Evolutionary conservation across 2,888 invertebrate species (phyloP).

Genomic region (Blastobasis adustella): DNA sequence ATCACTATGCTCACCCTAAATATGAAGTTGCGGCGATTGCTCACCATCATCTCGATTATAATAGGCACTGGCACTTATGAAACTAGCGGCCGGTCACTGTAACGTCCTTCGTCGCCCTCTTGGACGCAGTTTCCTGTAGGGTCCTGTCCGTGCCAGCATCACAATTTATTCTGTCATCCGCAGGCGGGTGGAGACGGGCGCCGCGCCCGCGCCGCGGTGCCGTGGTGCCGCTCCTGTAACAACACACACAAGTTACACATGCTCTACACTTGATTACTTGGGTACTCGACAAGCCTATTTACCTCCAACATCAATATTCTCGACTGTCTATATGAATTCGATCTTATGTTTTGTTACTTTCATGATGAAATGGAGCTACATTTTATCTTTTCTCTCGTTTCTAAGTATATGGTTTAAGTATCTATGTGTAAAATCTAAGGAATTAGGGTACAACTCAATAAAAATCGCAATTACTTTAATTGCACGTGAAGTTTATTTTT

Average conservation of each 20-base stretch:
- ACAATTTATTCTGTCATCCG: constrained; percentile 70
- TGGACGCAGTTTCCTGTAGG: constrained; percentile 71
- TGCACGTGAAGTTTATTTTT: no score
- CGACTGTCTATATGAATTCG: no score
- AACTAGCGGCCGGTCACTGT: constrained; percentile 37
- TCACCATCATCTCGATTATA: constrained; percentile 52
- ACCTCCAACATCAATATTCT: no score
- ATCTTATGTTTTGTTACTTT: no score
- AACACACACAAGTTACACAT: constrained; percentile 18
- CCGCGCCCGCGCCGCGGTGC: constrained; percentile 41
- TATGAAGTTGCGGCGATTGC: constrained; percentile 78
- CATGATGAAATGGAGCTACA: no score
- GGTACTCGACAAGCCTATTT: no score
- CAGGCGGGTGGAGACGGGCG: constrained; percentile 49
- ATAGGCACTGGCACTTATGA: constrained; percentile 61
- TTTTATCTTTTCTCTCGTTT: no score
- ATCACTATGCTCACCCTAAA: constrained; percentile 84
- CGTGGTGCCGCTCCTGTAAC: constrained; percentile 46
- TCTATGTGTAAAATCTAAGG: no score
- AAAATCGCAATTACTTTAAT: no score
- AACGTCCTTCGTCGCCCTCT: constrained; percentile 73
- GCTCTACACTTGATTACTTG: no score
- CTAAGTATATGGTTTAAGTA: no score
- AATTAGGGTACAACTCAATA: no score
- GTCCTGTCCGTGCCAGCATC: constrained; percentile 67